Conservation (phyloP, 2,888 invertebrate genomes). For the Lepas anatifera region DNA sequence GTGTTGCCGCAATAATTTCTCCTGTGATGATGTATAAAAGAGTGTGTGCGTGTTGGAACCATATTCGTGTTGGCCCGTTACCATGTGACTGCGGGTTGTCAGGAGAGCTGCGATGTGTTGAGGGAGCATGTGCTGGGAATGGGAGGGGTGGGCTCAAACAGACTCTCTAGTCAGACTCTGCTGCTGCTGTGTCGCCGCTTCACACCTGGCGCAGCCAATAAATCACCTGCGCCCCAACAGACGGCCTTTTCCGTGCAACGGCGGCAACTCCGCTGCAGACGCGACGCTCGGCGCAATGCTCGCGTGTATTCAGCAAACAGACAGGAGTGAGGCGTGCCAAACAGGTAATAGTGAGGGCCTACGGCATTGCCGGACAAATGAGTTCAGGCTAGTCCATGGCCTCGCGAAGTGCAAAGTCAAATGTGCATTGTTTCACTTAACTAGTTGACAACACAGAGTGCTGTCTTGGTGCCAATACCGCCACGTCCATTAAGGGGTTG, state of each 20-base stretch:
- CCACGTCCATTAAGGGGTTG: neutral
- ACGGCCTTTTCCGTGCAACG: too few species aligned
- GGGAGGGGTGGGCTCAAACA: neutral
- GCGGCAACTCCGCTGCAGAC: too few species aligned
- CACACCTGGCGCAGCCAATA: neutral
- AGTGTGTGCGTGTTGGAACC: neutral
- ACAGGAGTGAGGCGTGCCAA: too few species aligned
- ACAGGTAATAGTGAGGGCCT: too few species aligned
- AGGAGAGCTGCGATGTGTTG: neutral
- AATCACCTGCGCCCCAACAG: too few species aligned
- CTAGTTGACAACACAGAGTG: neutral
- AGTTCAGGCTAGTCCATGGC: too few species aligned
- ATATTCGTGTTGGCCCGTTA: neutral
- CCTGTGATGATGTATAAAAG: conserved; percentile 4
- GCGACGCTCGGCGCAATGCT: too few species aligned
- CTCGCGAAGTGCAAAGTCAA: too few species aligned
- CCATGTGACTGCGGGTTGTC: neutral
- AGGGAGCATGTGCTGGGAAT: neutral
- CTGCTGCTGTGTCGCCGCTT: neutral
- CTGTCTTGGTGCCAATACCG: neutral
- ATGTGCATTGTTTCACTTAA: too few species aligned
- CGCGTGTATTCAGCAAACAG: too few species aligned
- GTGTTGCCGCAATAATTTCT: neutral
- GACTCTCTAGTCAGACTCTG: neutral
- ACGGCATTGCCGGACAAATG: neutral